These are phyloP conservation scores for Cyaniris semiargus DNA, from an alignment of 2,888 invertebrate species.

Conservation along the genomic window DNA sequence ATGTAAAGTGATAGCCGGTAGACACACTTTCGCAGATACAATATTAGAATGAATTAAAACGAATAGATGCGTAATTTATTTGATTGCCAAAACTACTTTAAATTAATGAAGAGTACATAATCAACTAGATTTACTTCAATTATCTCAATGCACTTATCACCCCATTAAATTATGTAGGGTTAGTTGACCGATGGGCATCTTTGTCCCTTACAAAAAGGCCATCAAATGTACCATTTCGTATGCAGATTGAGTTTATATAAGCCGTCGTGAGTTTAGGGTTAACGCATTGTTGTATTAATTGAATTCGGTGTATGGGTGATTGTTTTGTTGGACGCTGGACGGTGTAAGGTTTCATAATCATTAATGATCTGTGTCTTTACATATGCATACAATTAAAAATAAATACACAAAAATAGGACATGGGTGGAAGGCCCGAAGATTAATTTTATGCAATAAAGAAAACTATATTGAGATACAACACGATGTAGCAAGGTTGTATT, in stretches of 20 bases:
- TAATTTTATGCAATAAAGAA: too few species aligned
- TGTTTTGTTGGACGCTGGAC: conserved; percentile 12
- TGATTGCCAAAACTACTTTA: background rate
- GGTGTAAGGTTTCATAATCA: background rate
- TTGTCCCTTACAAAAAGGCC: conserved; percentile 63
- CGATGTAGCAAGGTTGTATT: too few species aligned
- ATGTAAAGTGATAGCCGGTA: too few species aligned
- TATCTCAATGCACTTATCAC: conserved; percentile 45
- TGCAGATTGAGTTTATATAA: conserved; percentile 63
- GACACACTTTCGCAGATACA: too few species aligned
- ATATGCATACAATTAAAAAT: too few species aligned
- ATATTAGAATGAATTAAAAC: background rate
- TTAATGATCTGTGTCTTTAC: too few species aligned
- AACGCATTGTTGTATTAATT: conserved; percentile 55
- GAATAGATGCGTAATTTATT: background rate
- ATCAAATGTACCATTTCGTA: conserved; percentile 61
- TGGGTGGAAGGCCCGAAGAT: too few species aligned
- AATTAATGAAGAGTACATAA: conserved; percentile 5
- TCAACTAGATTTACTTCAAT: conserved; percentile 37
- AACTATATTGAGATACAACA: too few species aligned
- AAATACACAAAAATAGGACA: too few species aligned
- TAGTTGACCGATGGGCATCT: conserved; percentile 56
- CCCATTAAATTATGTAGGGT: conserved; percentile 62
- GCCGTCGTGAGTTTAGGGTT: conserved; percentile 44
- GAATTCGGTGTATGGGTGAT: conserved; percentile 42